Evolutionary conservation across 2,888 invertebrate species (phyloP).

Genomic region (Serrognathus titanus): DNA sequence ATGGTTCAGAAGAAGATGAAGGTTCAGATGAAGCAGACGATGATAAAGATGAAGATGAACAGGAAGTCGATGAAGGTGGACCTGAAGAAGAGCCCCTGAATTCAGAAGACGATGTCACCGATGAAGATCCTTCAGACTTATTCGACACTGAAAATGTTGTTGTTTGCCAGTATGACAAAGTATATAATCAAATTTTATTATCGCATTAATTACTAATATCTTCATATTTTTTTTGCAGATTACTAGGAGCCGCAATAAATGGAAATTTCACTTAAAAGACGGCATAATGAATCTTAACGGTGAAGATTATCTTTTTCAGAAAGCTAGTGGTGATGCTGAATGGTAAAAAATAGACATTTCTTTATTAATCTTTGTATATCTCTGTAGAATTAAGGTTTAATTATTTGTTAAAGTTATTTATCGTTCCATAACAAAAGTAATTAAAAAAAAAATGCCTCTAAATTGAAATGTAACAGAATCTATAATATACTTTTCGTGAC

Average conservation of each 20-base stretch:
- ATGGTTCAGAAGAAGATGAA: constrained; percentile 69
- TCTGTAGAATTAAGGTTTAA: constrained; percentile 1
- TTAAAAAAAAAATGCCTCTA: not conserved
- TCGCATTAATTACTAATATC: not conserved
- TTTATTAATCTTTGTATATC: constrained; percentile 10
- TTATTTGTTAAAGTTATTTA: constrained; percentile 5
- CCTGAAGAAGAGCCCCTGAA: constrained; percentile 82
- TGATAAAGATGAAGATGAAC: constrained; percentile 50
- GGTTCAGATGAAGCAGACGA: constrained; percentile 61
- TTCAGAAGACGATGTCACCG: constrained; percentile 96
- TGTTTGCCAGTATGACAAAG: constrained; percentile 99
- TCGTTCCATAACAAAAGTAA: not conserved
- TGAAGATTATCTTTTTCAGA: constrained; percentile 98
- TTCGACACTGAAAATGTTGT: constrained; percentile 99
- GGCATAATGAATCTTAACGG: constrained; percentile 99
- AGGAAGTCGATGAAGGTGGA: constrained; percentile 53
- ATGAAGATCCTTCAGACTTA: constrained; percentile 90
- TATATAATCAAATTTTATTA: constrained; percentile 39
- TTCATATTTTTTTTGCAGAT: constrained; percentile 60
- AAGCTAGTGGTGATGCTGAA: constrained; percentile 98
- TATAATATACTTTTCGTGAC: too few relatives aligned
- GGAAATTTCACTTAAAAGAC: constrained; percentile 99
- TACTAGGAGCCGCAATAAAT: constrained; percentile 95
- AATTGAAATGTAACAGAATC: too few relatives aligned
- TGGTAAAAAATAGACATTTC: constrained; percentile 67